Evolutionary conservation across 2,113 vertebrate genomes (phyloP), one percentile per base, ranked within the genome.

Genomic region (Muntiacus muntjak): DNA sequence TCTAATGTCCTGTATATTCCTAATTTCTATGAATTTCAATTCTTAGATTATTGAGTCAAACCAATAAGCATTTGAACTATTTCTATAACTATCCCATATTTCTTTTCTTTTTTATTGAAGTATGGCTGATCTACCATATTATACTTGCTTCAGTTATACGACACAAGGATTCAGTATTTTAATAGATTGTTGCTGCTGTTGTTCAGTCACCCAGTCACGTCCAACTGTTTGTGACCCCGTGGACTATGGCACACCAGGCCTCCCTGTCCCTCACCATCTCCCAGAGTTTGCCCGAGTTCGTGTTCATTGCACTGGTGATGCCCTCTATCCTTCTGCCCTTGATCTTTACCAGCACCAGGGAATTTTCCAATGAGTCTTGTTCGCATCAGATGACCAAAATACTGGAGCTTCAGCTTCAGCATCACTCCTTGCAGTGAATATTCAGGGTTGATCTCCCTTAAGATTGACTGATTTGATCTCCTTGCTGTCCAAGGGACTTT

Each of bases 201-300:
- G n/a, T 36, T 71, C 64, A 71, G 10, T 11, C 2, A 6, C 19
- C n/a, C n/a, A 12, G 67, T 36, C 67, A 23, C 40, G 67, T 40
- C n/a, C 19, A 6, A 6, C n/a, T 12, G n/a, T 71, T 40, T 71
- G 10, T 0, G 0, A 71, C 19, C n/a, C 67, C 67, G 1, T 71
- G 67, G 67, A 40, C n/a, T 40, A 10, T 71, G 19, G 67, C 67
- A 23, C 10, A 3, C 67, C n/a, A 71, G 21, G n/a, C n/a, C n/a
- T 40, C n/a, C 67, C 23, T 71, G 10, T 40, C 67, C 19, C 67
- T 71, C 67, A 40, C 19, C 19, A 40, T 23, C 67, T 71, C 19
- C 19, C 6, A 9, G 4, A 40, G 9, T 71, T 71, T 71, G n/a
- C 36, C 67, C n/a, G 12, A 71, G 10, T 71, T 71, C n/a, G 12